Percentiles rank a stretch among this genome's conserved stretches.
Conservation (phyloP, 2,113 vertebrate species). For the Labeo catla region DNA sequence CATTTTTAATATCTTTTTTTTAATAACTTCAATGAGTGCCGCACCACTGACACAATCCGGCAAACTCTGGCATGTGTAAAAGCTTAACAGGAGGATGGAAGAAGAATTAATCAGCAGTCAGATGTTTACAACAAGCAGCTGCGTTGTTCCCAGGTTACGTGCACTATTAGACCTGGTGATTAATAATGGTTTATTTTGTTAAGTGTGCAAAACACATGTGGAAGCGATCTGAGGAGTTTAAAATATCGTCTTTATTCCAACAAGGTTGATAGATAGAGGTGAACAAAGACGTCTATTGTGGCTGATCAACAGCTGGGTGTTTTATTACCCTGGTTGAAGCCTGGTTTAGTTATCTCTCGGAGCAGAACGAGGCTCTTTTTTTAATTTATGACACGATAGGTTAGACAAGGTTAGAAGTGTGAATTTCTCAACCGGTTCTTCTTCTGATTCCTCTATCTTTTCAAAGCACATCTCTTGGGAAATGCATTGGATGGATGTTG, state of each 20-base stretch:
- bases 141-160: not conserved
- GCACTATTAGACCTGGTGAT: constrained; percentile 16
- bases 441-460: not conserved
- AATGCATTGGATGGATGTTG: not conserved
- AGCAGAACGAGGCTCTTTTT: not conserved
- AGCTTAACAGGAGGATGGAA: constrained; percentile 1
- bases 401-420: constrained; percentile 26
- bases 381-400: constrained; percentile 15
- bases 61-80: not conserved
- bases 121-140: constrained; percentile 25
- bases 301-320: constrained; percentile 29
- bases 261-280: constrained; percentile 12
- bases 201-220: constrained; percentile 24
- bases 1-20: not conserved
- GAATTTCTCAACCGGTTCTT: not conserved
- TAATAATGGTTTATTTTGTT: constrained; percentile 31
- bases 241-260: constrained; percentile 28
- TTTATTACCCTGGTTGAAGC: constrained; percentile 9
- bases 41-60: not conserved
- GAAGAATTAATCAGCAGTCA: constrained; percentile 10
- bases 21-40: not conserved
- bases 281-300: constrained; percentile 45
- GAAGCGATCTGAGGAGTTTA: constrained; percentile 21
- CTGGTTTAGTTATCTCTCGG: constrained; percentile 26
- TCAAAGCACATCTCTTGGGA: not conserved